Conservation (phyloP, 2,797 vertebrate genomes). For the Falco rusticolus region DNA sequence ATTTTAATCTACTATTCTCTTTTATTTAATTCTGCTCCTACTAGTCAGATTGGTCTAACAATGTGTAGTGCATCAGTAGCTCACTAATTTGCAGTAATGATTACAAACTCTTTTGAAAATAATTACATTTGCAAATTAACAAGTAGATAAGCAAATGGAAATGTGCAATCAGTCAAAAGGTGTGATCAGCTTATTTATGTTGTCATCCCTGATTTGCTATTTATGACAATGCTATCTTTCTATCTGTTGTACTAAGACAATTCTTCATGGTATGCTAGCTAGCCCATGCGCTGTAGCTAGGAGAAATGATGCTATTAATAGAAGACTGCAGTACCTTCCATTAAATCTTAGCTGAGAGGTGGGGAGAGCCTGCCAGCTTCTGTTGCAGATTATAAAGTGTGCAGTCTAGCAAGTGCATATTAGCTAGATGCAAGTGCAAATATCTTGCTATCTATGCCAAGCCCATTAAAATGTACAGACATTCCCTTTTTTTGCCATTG, state of each 20-base stretch:
- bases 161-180: conserved; percentile 34
- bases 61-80: conserved; percentile 37
- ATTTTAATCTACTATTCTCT: conserved; percentile 40
- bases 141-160: conserved; percentile 49
- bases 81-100: conserved; percentile 58
- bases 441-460: neutral
- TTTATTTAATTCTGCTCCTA: conserved; percentile 14
- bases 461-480: conserved; percentile 39
- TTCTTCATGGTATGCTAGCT: conserved; percentile 30
- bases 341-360: conserved; percentile 69
- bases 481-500: conserved; percentile 27
- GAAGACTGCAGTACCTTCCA: conserved; percentile 67
- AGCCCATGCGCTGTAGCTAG: conserved; percentile 44
- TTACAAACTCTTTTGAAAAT: conserved; percentile 47
- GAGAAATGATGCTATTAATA: conserved; percentile 63
- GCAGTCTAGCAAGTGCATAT: conserved; percentile 60
- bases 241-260: neutral
- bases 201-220: conserved; percentile 11
- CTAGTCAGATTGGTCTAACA: conserved; percentile 24
- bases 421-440: conserved; percentile 47
- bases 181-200: conserved; percentile 27
- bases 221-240: conserved; percentile 31
- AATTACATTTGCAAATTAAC: conserved; percentile 62
- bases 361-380: conserved; percentile 55
- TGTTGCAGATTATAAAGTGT: conserved; percentile 61